Evolutionary conservation across 2,113 vertebrate genomes (phyloP), one percentile per base, ranked within the genome.

Genomic region (Eretmochelys imbricata): DNA sequence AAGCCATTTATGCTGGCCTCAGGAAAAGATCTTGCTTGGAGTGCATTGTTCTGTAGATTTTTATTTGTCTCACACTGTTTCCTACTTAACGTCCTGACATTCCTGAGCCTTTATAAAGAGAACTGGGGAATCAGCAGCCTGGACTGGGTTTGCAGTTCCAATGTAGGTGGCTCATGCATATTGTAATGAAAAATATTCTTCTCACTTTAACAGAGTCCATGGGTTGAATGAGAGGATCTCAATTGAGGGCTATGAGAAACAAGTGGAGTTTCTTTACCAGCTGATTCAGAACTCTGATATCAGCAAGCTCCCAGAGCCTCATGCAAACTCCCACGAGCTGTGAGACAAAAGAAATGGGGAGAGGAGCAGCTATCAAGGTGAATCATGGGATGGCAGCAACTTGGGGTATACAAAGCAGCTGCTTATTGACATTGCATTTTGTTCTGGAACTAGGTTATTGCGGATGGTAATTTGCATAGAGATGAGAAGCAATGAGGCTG

Each of bases 171-270:
- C 55, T 65, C 89, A 87, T 42, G 5, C 62, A 38, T 4, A 2
- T 24, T 53, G 84, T 4, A 10, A 35, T 95, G 50, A 79, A 92
- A 95, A 90, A 17, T 6, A 1, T 29, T 84, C 29, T 91, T 92
- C 80, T 95, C 38, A 85, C n/a, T 82, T 93, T 87, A 98, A 82
- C 96, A 98, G 99, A 97, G 97, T 99, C 92, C 99, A 99, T 69
- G 99, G 99, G 24, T 82, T 99, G 93, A 99, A 99, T 35, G 99
- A 99, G 98, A 99, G 99, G 95, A 99, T 99, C 97, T 99, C 99
- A 2, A 29, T 98, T 75, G 98, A 98, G 94, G 98, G 97, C 95
- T 99, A 99, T 0, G 98, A 99, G 97, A 99, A 98, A 4, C 96
- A 99, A 29, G 95, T 99, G 0, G 89, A 97, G 48, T 99, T 99